Percentiles rank a stretch among this genome's conserved stretches.
Evolutionary conservation across 2,888 invertebrate species (phyloP).

Genomic region (Muschampia plurimacula): DNA sequence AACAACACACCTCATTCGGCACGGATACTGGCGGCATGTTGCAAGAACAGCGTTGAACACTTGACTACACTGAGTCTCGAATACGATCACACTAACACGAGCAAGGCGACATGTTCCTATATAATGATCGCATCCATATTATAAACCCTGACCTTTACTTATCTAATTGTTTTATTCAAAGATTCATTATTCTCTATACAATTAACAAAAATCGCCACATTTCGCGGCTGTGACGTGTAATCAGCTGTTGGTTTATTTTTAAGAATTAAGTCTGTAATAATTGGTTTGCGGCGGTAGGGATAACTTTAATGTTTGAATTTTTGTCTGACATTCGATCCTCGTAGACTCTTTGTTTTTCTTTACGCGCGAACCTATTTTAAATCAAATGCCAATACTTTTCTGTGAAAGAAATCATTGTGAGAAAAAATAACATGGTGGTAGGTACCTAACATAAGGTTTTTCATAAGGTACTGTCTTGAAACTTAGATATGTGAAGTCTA

Average conservation of each 20-base stretch:
- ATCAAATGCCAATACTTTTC: too few species aligned
- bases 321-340: too few species aligned
- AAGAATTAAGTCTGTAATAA: not conserved
- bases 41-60: slow-evolving; percentile 37
- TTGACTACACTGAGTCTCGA: slow-evolving; percentile 56
- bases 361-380: too few species aligned
- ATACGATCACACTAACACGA: slow-evolving; percentile 70
- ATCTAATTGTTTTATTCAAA: slow-evolving; percentile 48
- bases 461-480: too few species aligned
- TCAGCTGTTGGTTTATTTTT: not conserved
- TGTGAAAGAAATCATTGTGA: too few species aligned
- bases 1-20: slow-evolving; percentile 69
- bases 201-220: slow-evolving; percentile 8
- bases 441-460: too few species aligned
- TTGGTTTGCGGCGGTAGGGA: not conserved
- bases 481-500: too few species aligned
- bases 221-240: not conserved
- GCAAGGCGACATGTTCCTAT: slow-evolving; percentile 60
- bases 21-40: slow-evolving; percentile 80
- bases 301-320: not conserved
- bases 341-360: too few species aligned
- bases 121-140: slow-evolving; percentile 58
- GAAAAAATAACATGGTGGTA: too few species aligned
- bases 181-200: slow-evolving; percentile 8
- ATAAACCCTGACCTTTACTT: slow-evolving; percentile 64